These are phyloP conservation scores for Platichthys stellatus DNA, from an alignment of 2,113 vertebrate species.

Conservation along the genomic window DNA sequence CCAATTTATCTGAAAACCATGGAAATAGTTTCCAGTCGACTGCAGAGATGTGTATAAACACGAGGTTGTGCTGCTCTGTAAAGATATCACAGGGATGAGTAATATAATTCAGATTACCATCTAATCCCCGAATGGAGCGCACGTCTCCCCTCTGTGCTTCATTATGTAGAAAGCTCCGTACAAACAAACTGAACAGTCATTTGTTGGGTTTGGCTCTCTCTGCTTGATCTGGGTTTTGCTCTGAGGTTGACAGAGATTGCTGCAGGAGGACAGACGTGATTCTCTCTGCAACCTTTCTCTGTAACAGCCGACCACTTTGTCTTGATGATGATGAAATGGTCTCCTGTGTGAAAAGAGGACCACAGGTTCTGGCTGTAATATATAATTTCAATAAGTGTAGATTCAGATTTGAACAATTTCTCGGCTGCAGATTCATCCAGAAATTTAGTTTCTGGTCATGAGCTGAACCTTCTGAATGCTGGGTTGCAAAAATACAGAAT, in stretches of 20 bases:
- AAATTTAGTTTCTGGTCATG: no score
- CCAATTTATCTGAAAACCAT: constrained; percentile 2
- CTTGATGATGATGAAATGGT: neutral
- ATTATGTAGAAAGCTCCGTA: constrained; percentile 55
- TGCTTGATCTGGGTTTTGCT: constrained; percentile 55
- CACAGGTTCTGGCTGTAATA: constrained; percentile 5
- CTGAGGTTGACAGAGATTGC: constrained; percentile 50
- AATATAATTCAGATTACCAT: constrained; percentile 30
- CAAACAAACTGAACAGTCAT: constrained; percentile 64
- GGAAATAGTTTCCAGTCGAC: neutral
- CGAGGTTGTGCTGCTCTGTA: constrained; percentile 1
- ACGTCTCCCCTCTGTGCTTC: constrained; percentile 30
- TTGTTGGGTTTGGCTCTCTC: constrained; percentile 57
- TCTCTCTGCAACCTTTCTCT: constrained; percentile 53
- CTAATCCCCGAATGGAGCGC: constrained; percentile 38
- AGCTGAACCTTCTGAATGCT: no score
- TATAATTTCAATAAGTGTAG: neutral
- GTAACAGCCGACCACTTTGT: constrained; percentile 39
- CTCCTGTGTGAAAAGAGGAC: constrained; percentile 31
- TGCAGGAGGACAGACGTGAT: constrained; percentile 50
- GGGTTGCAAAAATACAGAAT: no score
- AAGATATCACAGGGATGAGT: constrained; percentile 25
- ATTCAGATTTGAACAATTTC: no score
- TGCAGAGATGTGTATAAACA: neutral
- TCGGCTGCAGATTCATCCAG: no score